Conservation (phyloP, 2,113 vertebrate species). For the Rhineura floridana region DNA sequence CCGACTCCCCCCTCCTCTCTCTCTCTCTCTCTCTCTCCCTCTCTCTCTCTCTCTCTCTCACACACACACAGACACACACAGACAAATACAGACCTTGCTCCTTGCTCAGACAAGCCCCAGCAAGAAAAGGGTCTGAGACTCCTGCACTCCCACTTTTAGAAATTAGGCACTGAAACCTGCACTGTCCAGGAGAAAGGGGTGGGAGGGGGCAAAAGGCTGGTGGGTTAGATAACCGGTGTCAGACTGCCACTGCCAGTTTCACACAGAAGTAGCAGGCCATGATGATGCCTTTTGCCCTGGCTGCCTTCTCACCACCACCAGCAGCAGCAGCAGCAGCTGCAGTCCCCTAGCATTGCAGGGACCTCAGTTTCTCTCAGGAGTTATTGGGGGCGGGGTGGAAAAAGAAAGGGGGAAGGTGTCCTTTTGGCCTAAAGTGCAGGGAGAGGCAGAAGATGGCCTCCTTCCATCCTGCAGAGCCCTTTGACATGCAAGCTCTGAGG, state of each 20-base stretch:
- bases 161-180: not conserved
- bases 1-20: not conserved
- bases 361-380: not conserved
- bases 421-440: not conserved
- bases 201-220: not conserved
- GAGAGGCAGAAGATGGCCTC: not conserved
- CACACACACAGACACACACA: too few relatives aligned
- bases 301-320: not conserved
- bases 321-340: too few relatives aligned
- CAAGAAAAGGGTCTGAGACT: not conserved
- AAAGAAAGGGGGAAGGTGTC: not conserved
- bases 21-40: too few relatives aligned
- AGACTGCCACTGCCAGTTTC: too few relatives aligned
- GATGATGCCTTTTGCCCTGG: not conserved
- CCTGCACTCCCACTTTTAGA: not conserved
- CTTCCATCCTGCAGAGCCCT: not conserved
- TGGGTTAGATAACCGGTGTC: not conserved
- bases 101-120: not conserved
- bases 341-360: not conserved
- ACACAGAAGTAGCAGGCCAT: too few relatives aligned
- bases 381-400: not conserved
- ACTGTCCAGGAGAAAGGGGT: not conserved
- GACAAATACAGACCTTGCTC: too few relatives aligned
- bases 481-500: not conserved
- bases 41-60: too few relatives aligned